phyloP scores from a whole-genome alignment of 2,113 vertebrate genomes.

The Osmerus eperlanus region DNA sequence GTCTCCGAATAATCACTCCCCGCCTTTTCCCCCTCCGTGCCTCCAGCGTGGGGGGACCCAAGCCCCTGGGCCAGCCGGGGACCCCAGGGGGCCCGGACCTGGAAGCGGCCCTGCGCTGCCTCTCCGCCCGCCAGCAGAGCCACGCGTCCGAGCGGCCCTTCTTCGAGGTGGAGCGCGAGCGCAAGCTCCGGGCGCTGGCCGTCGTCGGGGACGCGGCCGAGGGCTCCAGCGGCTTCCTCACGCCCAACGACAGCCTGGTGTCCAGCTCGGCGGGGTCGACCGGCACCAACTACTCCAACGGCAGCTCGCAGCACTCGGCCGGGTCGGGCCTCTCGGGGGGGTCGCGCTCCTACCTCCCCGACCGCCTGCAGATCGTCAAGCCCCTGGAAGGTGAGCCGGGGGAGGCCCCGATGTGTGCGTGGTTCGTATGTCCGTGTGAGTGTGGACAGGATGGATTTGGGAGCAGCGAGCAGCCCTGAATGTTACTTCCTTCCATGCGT shows the following conservation, averaged over 20 bases:
- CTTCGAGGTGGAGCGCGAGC: slow-evolving; percentile 77
- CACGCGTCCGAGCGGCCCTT: slow-evolving; percentile 72
- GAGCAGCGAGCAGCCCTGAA: too few species aligned
- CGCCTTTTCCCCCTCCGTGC: background rate
- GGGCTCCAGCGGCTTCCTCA: slow-evolving; percentile 77
- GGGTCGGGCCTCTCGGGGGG: slow-evolving; percentile 70
- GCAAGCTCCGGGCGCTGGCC: slow-evolving; percentile 67
- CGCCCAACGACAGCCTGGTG: slow-evolving; percentile 74
- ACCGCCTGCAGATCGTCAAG: slow-evolving; percentile 87
- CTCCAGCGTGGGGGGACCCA: slow-evolving; percentile 50
- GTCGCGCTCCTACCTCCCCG: slow-evolving; percentile 77
- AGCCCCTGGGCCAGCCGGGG: slow-evolving; percentile 69
- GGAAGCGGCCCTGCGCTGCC: slow-evolving; percentile 75
- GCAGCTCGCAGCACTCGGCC: slow-evolving; percentile 67
- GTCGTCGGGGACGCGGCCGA: slow-evolving; percentile 59
- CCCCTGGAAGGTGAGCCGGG: slow-evolving; percentile 78
- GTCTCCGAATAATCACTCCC: background rate
- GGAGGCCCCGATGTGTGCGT: too few species aligned
- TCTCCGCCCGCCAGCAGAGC: slow-evolving; percentile 76
- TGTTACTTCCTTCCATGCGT: too few species aligned
- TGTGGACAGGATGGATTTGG: background rate
- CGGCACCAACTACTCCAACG: slow-evolving; percentile 74
- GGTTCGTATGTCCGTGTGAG: background rate
- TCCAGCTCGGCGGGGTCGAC: slow-evolving; percentile 76
- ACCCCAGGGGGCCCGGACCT: slow-evolving; percentile 78